Evolutionary conservation across 2,113 vertebrate genomes (phyloP), one percentile per base, ranked within the genome.

Genomic region (Odocoileus virginianus): DNA sequence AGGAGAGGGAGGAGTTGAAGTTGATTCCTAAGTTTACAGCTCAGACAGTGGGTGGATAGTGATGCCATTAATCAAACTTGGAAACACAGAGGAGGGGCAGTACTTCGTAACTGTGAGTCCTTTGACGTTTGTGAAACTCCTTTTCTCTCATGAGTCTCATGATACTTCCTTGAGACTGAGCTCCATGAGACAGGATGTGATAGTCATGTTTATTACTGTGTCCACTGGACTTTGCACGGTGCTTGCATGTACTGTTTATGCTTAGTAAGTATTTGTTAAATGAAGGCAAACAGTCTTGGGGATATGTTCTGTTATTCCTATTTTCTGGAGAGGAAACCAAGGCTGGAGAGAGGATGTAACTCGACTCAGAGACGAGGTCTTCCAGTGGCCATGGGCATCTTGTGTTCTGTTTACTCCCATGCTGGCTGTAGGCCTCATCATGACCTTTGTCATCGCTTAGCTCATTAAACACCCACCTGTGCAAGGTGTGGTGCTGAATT

Each of bases 401-500:
- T 88, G 76, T 85, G 82, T 92, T 91, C 64, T 87, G 0, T 78
- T 78, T 93, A 71, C 40, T 95, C 54, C 82, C 13, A 0, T 91
- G 33, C 54, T 78, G n/a, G 78, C 36, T 40, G 6, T 45, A 92
- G 86, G 4, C 3, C 1, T 92, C 89, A 19, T 92, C n/a, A n/a
- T 96, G 33, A 43, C 57, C 79, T 54, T 91, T 3, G 11, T 52
- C 74, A 82, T 87, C 3, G 0, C 43, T 91, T 4, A 43, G 52
- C 21, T 93, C 47, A 93, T 89, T 95, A 89, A 91, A 61, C 10
- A 21, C 43, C 45, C 15, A 87, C 78, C 64, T 89, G 7, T 93
- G 55, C 61, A 94, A 93, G 84, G 40, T 89, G 87, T 89, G 87
- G 91, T 96, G 52, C 91, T 96, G 67, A 88, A 28, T 78, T 13